phyloP scores from a whole-genome alignment of 2,113 vertebrate species.

The Chionodraco myersi region DNA sequence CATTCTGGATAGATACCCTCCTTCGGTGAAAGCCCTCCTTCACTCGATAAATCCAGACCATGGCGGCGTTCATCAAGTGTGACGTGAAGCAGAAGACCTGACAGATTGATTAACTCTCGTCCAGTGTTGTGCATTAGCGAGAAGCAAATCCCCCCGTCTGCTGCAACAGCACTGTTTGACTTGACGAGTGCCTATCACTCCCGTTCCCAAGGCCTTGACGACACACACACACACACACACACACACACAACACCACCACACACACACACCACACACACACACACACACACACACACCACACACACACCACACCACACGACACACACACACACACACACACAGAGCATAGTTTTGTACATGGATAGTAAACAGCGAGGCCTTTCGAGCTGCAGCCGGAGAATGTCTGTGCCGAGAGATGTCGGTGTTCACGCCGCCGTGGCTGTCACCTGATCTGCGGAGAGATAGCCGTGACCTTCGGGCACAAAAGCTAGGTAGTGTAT shows the following conservation, averaged over 20 bases:
- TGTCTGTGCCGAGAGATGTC: slow-evolving; percentile 19
- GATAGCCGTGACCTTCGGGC: slow-evolving; percentile 70
- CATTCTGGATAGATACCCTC: slow-evolving; percentile 35
- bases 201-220: slow-evolving; percentile 28
- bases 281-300: slow-evolving; percentile 8
- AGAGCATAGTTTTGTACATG: neutral
- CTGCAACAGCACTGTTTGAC: slow-evolving; percentile 17
- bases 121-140: slow-evolving; percentile 40
- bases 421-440: neutral
- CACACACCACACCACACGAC: slow-evolving; percentile 5
- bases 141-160: slow-evolving; percentile 35
- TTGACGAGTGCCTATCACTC: slow-evolving; percentile 37
- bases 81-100: slow-evolving; percentile 50
- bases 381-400: neutral
- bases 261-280: neutral
- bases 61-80: slow-evolving; percentile 13
- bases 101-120: slow-evolving; percentile 64
- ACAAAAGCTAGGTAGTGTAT: slow-evolving; percentile 56
- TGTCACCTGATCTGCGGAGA: slow-evolving; percentile 52
- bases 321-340: slow-evolving; percentile 8
- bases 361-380: too few species aligned
- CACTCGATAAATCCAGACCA: slow-evolving; percentile 52
- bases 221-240: slow-evolving; percentile 2
- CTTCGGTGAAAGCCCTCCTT: slow-evolving; percentile 27
- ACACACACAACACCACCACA: too few species aligned